Conservation (phyloP, 2,113 vertebrate species). For the Lamprologus ornatipinnis region DNA sequence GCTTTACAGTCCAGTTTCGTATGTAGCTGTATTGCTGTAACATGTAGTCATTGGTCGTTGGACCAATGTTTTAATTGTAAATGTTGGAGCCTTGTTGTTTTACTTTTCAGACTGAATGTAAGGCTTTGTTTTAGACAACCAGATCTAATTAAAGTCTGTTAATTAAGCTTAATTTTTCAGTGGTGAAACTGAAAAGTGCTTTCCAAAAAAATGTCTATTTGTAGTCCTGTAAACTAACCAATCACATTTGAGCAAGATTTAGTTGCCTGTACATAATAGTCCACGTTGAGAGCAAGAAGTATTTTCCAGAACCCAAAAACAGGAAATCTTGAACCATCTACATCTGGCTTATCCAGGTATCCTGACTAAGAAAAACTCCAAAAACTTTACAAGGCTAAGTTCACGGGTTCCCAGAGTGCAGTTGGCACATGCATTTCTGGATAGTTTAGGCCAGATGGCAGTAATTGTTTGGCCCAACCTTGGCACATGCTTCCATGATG, state of each 20-base stretch:
- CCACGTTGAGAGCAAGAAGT: fast-evolving
- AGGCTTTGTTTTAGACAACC: background rate
- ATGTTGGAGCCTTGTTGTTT: background rate
- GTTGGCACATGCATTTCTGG: background rate
- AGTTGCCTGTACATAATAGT: background rate
- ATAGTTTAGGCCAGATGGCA: fast-evolving
- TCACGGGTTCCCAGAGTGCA: background rate
- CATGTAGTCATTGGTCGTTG: background rate
- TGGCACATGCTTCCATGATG: fast-evolving
- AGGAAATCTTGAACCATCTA: background rate
- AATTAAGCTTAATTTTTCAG: fast-evolving
- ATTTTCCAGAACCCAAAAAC: fast-evolving
- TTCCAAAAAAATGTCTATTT: fast-evolving
- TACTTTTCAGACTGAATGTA: background rate
- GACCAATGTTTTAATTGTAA: background rate
- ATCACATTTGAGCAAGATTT: fast-evolving
- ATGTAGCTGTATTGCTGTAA: background rate
- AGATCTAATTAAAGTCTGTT: background rate
- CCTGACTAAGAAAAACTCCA: background rate
- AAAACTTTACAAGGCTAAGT: fast-evolving
- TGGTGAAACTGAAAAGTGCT: background rate
- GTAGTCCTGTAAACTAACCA: background rate
- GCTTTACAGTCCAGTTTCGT: background rate
- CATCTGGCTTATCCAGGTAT: fast-evolving
- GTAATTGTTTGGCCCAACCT: background rate